These are phyloP conservation scores for Ochropleura leucogaster DNA, from an alignment of 2,888 invertebrate genomes.

Conservation along the genomic window DNA sequence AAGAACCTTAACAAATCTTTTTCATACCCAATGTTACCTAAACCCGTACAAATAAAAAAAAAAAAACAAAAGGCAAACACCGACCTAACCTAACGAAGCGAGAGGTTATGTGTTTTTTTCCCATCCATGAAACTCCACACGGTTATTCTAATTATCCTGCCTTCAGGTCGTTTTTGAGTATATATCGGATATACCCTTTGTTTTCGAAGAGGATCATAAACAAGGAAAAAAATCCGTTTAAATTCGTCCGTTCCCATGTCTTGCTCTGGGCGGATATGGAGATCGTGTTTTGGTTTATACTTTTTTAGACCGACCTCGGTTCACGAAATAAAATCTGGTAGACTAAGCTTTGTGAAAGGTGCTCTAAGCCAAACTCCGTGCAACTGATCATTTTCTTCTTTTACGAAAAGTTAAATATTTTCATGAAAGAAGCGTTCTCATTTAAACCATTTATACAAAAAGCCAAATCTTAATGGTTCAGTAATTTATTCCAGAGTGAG, in stretches of 20 bases:
- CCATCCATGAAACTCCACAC: slow-evolving; percentile 64
- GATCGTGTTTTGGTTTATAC: slow-evolving; percentile 54
- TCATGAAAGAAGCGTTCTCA: neutral
- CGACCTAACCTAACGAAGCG: slow-evolving; percentile 57
- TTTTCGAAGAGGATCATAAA: slow-evolving; percentile 70
- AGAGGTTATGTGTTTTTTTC: slow-evolving; percentile 52
- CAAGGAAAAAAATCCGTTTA: slow-evolving; percentile 61
- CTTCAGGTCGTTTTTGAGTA: slow-evolving; percentile 68
- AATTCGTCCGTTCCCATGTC: slow-evolving; percentile 49
- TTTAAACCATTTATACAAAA: neutral
- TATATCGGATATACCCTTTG: slow-evolving; percentile 62
- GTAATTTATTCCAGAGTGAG: neutral
- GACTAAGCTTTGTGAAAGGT: slow-evolving; percentile 7
- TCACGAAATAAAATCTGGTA: slow-evolving; percentile 21
- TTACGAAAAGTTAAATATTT: neutral
- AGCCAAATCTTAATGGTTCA: neutral
- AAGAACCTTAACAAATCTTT: slow-evolving; percentile 34
- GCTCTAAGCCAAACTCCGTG: neutral
- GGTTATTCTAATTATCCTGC: slow-evolving; percentile 76
- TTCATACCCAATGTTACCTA: slow-evolving; percentile 40
- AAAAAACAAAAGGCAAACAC: slow-evolving; percentile 34
- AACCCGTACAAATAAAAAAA: slow-evolving; percentile 56
- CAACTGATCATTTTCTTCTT: neutral
- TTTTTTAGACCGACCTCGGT: slow-evolving; percentile 20
- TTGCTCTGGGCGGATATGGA: slow-evolving; percentile 66